Conservation (phyloP, 2,888 invertebrate species). For the Amorpha juglandis region DNA sequence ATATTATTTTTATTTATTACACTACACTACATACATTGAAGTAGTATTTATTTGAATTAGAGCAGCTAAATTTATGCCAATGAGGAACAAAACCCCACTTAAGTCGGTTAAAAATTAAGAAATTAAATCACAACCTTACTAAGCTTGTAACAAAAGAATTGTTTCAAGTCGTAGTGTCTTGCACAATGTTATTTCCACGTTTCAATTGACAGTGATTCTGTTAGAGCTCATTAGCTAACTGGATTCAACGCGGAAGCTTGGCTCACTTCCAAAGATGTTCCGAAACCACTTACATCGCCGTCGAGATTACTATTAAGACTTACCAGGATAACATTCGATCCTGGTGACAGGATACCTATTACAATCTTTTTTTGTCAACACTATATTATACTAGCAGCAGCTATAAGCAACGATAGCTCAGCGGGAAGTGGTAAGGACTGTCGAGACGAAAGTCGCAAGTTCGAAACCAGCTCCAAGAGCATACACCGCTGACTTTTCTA, state of each 20-base stretch:
- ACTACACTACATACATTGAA: too few relatives aligned
- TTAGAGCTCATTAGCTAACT: conserved; percentile 22
- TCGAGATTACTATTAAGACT: conserved; percentile 2
- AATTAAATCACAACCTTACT: neutral
- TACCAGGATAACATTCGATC: conserved; percentile 13
- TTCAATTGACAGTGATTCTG: conserved; percentile 13
- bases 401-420: neutral
- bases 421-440: too few relatives aligned
- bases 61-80: too few relatives aligned
- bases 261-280: conserved; percentile 14
- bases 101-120: neutral
- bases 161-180: neutral
- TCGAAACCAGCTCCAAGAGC: too few relatives aligned
- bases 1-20: too few relatives aligned
- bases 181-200: neutral
- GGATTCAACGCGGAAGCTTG: conserved; percentile 15
- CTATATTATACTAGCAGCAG: too few relatives aligned
- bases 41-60: too few relatives aligned
- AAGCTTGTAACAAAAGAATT: neutral
- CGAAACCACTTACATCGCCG: conserved; percentile 19
- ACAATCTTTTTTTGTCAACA: too few relatives aligned
- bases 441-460: too few relatives aligned
- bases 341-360: neutral
- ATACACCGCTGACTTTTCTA: too few relatives aligned
- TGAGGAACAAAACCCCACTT: too few relatives aligned